phyloP scores from a whole-genome alignment of 2,888 invertebrate genomes.

The Epinotia brunnichana region DNA sequence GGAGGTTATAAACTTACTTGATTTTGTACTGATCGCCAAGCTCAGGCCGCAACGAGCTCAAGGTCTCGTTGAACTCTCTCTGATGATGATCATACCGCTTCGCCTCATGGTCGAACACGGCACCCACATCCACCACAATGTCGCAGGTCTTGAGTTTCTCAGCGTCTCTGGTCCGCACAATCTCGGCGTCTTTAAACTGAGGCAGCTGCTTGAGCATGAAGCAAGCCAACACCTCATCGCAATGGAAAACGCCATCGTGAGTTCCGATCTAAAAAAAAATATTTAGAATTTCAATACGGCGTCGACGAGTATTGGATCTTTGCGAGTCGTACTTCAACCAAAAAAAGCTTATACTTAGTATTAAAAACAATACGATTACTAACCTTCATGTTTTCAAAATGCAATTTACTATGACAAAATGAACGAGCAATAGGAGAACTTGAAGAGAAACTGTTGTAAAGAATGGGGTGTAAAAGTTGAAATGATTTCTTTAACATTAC shows the following conservation, averaged over 20 bases:
- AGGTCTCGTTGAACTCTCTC: conserved; percentile 87
- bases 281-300: background rate
- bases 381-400: conserved; percentile 42
- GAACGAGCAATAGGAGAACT: conserved; percentile 1
- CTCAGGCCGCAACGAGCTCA: conserved; percentile 86
- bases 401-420: conserved; percentile 14
- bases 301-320: background rate
- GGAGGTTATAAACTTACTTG: conserved; percentile 64
- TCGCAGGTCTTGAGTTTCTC: conserved; percentile 91
- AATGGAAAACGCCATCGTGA: conserved; percentile 94
- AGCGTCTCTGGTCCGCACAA: conserved; percentile 87
- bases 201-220: conserved; percentile 93
- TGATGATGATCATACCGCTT: conserved; percentile 98
- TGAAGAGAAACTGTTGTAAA: conserved; percentile 1
- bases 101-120: conserved; percentile 89
- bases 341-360: background rate
- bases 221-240: conserved; percentile 97
- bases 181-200: conserved; percentile 90
- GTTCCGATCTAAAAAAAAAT: conserved; percentile 84
- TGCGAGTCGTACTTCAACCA: background rate
- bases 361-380: conserved; percentile 7
- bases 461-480: conserved; percentile 19
- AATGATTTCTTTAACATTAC: conserved; percentile 36
- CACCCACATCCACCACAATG: conserved; percentile 98
- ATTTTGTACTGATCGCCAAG: conserved; percentile 84